Percentiles rank a stretch among this genome's conserved stretches.
phyloP scores from a whole-genome alignment of 1,140 invertebrate genomes.

The Lordiphosa clarofinis region DNA sequence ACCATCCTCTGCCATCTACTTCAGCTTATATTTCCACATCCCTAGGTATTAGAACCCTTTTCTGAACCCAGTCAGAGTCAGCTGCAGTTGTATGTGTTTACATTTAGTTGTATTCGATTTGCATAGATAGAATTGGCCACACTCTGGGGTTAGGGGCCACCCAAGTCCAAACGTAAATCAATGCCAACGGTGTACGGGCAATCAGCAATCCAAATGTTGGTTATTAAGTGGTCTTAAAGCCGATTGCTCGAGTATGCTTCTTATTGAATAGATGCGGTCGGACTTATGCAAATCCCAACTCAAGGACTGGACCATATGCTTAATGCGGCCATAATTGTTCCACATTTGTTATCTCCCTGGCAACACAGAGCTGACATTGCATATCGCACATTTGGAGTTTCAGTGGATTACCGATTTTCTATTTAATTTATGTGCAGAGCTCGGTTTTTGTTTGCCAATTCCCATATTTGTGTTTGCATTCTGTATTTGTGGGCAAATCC shows the following conservation, averaged over 20 bases:
- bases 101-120: slow-evolving; percentile 75
- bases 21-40: slow-evolving; percentile 6
- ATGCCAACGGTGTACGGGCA: slow-evolving; percentile 59
- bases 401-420: slow-evolving; percentile 35
- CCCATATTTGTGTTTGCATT: slow-evolving; percentile 52
- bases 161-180: slow-evolving; percentile 58
- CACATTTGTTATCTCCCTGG: slow-evolving; percentile 57
- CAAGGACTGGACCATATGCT: slow-evolving; percentile 37
- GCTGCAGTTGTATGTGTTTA: slow-evolving; percentile 72
- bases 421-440: slow-evolving; percentile 41
- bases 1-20: not conserved
- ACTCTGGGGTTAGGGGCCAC: slow-evolving; percentile 10
- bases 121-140: slow-evolving; percentile 35
- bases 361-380: slow-evolving; percentile 38
- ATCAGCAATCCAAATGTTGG: slow-evolving; percentile 53
- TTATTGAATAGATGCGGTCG: slow-evolving; percentile 67
- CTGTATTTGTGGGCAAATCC: slow-evolving; percentile 21
- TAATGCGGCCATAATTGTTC: slow-evolving; percentile 67
- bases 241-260: slow-evolving; percentile 45
- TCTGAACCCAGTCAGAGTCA: slow-evolving; percentile 9
- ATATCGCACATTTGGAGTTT: slow-evolving; percentile 35
- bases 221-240: slow-evolving; percentile 74
- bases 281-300: slow-evolving; percentile 64
- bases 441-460: slow-evolving; percentile 49
- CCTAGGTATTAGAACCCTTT: slow-evolving; percentile 53